Evolutionary conservation across 2,888 invertebrate genomes (phyloP).

Genomic region (Criorhina ranunculi): DNA sequence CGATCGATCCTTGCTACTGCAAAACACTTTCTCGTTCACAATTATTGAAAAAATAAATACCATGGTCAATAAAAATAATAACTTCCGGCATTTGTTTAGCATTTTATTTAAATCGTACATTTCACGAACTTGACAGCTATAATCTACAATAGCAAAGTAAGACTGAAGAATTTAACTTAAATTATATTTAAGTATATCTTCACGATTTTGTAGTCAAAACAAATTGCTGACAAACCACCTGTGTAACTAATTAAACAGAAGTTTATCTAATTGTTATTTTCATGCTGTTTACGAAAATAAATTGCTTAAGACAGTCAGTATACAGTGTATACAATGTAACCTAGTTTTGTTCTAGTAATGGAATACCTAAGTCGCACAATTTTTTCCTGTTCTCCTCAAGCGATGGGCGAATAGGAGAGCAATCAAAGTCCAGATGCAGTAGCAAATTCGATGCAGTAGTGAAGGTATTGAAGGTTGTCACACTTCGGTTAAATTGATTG

Average conservation of each 20-base stretch:
- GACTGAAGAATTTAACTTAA: neutral
- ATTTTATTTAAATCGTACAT: neutral
- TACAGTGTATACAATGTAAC: no score
- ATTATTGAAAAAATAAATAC: neutral
- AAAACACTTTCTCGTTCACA: neutral
- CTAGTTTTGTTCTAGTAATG: no score
- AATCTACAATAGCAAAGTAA: neutral
- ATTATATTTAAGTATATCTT: neutral
- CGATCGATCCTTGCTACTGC: conserved; percentile 6
- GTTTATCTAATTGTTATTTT: no score
- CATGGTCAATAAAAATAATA: neutral
- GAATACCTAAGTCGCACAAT: no score
- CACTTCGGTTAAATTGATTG: no score
- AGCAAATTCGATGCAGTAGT: no score
- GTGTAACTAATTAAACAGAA: conserved; percentile 1
- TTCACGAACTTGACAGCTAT: neutral
- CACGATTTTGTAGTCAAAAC: conserved; percentile 1
- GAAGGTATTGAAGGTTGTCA: no score
- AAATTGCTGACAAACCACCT: neutral
- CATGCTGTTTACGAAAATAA: no score
- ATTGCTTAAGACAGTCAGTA: no score
- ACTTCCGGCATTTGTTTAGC: neutral
- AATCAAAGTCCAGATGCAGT: no score
- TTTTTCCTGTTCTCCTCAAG: no score
- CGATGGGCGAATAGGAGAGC: no score